Base-by-base conservation (phyloP, 2,797 vertebrate species). In the Erithacus rubecula region DNA sequence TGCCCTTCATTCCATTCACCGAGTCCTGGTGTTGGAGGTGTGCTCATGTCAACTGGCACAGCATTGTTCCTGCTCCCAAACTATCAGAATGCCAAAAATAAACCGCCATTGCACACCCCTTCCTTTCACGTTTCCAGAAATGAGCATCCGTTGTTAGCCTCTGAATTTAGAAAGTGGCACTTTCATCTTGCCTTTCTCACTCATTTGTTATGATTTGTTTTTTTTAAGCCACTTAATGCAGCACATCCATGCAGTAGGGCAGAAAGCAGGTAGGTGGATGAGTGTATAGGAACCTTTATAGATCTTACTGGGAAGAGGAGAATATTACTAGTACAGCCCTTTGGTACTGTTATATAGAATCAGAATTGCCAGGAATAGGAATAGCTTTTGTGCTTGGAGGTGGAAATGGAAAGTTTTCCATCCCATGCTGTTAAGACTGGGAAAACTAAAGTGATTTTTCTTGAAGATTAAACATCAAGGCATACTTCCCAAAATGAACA, bases 261-360 rank as follows among this genome's bases (percentile, higher is more conserved):
- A 84, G 69, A 74, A 92, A 85, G 59, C 39, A 80, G 75, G 82
- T 77, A 83, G 75, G 87, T 89, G 78, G 80, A 29, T 76, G 52
- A 63, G 86, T 62, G 17, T 30, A 9, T 8, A 70, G 75, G 62
- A 89, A 55, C 51, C 29, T 76, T 79, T 78, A 47, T 12, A 53
- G 80, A 51, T 69, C 62, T 68, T 15, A 15, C 1, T 44, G 89
- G 69, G 69, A 63, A 90, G 58, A 72, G 58, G 78, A 89, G 51
- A 84, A 76, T 32, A 5, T 58, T 72, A 37, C 81, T 63, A 51
- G 71, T 26, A 16, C 29, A 63, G 34, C 41, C 21, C 49, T 43
- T 39, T 39, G 60, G 65, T 68, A 52, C 49, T 36, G 87, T 43
- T 64, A 47, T 3, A 24, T 5, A 53, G 91, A 80, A 29, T 3